Base-by-base conservation (phyloP, 2,113 vertebrate species). In the Plectropomus leopardus region DNA sequence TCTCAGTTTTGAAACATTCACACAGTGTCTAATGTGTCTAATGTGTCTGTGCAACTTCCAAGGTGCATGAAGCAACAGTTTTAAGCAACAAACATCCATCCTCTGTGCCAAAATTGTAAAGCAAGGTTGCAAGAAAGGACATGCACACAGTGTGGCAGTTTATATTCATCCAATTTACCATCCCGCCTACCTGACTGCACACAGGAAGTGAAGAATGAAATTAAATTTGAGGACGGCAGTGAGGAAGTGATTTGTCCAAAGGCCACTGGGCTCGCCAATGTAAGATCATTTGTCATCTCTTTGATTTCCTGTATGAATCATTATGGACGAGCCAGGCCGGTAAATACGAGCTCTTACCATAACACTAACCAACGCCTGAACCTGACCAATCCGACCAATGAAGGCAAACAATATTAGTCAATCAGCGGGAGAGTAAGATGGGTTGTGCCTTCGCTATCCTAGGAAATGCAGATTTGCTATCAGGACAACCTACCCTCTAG, bases 191-290 rank as follows among this genome's bases (percentile, higher is more conserved):
- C 45, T 40, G 30, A 10, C 36, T 5, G 15, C 48, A 61, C 26
- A 68, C 54, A 44, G 44, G 60, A 80, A 42, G 44, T 40, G 60
- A 80, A 42, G 44, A 30, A 36, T 30, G 2, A 13, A 51, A 53
- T 10, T 34, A 6, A 78, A 40, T 76, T 47, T 36, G n/a, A 34
- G 61, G 21, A 30, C 34, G 11, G 72, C 50, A 5, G 14, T 5
- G 51, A 58, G 36, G 21, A 63, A 57, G 30, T 17, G 67, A 28
- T 26, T 4, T 11, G 24, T 47, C 55, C 19, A 14, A 7, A 23
- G 34, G 61, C 21, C 6, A 10, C 10, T 9, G 13, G 11, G 1
- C 42, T 57, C 7, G 10, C 6, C 16, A 32, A 14, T 2, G 13
- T 47, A 17, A 3, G 13, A 24, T 19, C 10, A 5, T 23, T 19